Conservation (phyloP, 2,888 invertebrate species). For the Thereva unica region DNA sequence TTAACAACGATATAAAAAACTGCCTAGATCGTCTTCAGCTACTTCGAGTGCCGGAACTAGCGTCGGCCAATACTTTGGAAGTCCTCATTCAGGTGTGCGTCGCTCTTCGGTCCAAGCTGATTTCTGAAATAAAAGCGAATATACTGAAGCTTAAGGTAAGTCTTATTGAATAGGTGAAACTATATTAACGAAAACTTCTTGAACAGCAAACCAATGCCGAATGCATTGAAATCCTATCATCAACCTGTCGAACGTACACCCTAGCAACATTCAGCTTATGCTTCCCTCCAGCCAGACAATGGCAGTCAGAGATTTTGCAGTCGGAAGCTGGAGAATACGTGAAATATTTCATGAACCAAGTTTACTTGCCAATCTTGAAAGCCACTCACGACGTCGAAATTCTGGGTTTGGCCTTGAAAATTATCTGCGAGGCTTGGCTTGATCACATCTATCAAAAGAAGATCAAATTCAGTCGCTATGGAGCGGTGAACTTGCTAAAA, state of each 20-base stretch:
- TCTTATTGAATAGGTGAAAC: neutral
- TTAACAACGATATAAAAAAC: conserved; percentile 67
- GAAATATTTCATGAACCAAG: conserved; percentile 72
- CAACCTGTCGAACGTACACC: conserved; percentile 75
- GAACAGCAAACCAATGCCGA: conserved; percentile 71
- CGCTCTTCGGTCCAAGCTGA: conserved; percentile 78
- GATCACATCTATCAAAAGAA: conserved; percentile 82
- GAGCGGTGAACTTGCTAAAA: conserved; percentile 76
- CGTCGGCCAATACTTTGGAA: conserved; percentile 63
- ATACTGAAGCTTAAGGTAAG: conserved; percentile 73
- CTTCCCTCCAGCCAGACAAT: conserved; percentile 73
- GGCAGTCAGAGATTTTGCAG: conserved; percentile 63
- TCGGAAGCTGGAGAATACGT: conserved; percentile 68
- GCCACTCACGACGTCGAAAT: conserved; percentile 75
- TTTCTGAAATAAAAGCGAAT: conserved; percentile 77
- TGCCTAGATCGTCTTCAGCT: conserved; percentile 67
- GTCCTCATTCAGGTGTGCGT: conserved; percentile 81
- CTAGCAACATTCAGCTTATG: conserved; percentile 81
- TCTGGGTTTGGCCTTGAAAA: conserved; percentile 75
- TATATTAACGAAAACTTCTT: neutral
- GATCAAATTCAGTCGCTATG: conserved; percentile 80
- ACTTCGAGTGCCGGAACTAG: conserved; percentile 54
- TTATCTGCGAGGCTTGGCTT: conserved; percentile 86
- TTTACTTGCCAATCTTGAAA: conserved; percentile 75
- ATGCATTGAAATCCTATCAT: conserved; percentile 72